Evolutionary conservation across 2,888 invertebrate genomes (phyloP).

Genomic region (Onthophagus sagittarius): DNA sequence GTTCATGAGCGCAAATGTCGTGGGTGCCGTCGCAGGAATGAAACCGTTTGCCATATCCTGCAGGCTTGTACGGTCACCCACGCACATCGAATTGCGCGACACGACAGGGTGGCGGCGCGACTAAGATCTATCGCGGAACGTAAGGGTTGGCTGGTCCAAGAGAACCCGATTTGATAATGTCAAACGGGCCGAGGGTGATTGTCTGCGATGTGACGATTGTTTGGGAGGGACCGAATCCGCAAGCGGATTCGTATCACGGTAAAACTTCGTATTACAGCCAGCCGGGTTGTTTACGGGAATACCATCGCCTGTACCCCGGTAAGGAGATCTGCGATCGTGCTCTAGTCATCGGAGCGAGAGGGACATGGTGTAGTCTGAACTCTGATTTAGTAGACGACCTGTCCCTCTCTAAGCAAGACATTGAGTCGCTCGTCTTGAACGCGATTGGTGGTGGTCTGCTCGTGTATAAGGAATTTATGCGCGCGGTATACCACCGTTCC

Average conservation of each 20-base stretch:
- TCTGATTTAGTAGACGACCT: too few species aligned
- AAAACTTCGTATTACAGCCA: constrained; percentile 23
- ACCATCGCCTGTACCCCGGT: too few species aligned
- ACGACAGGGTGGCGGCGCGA: constrained; percentile 16
- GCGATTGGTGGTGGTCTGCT: too few species aligned
- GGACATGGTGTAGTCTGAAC: too few species aligned
- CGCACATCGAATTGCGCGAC: constrained; percentile 22
- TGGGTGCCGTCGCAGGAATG: constrained; percentile 23
- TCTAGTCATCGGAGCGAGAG: too few species aligned
- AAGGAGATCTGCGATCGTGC: too few species aligned
- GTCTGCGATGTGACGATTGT: constrained; percentile 11
- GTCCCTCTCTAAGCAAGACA: too few species aligned
- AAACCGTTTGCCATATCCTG: constrained; percentile 28
- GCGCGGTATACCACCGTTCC: too few species aligned
- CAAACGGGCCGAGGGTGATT: too few species aligned
- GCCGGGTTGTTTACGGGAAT: neutral
- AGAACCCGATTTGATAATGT: neutral
- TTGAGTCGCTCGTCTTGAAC: too few species aligned
- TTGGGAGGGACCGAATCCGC: constrained; percentile 25
- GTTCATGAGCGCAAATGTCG: too few species aligned
- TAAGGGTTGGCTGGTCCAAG: constrained; percentile 17
- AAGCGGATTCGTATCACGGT: constrained; percentile 14
- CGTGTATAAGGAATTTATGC: too few species aligned
- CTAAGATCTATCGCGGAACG: constrained; percentile 4
- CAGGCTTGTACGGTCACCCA: constrained; percentile 25